A percentile compares a stretch with the other conserved stretches of the same genome.
These are phyloP conservation scores for Psittacula derbiana DNA, from an alignment of 2,797 vertebrate genomes.

Conservation along the genomic window DNA sequence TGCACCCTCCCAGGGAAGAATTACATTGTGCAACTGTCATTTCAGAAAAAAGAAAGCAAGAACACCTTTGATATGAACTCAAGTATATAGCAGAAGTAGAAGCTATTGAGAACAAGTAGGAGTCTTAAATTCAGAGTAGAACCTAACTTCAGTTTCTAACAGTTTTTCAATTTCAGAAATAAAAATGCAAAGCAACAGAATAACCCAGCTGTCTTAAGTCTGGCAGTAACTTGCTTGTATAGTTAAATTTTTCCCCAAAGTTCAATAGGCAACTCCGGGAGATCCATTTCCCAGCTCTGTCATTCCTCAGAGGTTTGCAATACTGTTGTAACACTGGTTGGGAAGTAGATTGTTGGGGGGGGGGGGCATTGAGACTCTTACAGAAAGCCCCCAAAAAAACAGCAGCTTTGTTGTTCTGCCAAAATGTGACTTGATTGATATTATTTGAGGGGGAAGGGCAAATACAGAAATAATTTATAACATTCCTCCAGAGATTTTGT, in stretches of 20 bases:
- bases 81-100: not conserved
- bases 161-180: not conserved
- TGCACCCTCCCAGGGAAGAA: not conserved
- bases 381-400: constrained; percentile 2
- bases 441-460: constrained; percentile 6
- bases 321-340: not conserved
- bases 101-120: not conserved
- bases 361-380: not conserved
- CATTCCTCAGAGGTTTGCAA: constrained; percentile 33
- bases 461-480: constrained; percentile 26
- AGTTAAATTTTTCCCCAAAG: not conserved
- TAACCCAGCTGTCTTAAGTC: not conserved
- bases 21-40: not conserved
- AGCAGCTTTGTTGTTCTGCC: constrained; percentile 39
- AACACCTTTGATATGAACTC: not conserved
- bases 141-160: not conserved
- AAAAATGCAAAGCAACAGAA: not conserved
- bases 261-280: not conserved
- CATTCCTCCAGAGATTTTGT: constrained; percentile 14
- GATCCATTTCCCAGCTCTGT: not conserved
- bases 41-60: not conserved
- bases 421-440: constrained; percentile 14
- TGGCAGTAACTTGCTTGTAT: not conserved
- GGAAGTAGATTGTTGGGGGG: not conserved
- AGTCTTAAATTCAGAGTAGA: not conserved